phyloP scores from a whole-genome alignment of 2,888 invertebrate genomes.

The Mesorhabditis sp. region DNA sequence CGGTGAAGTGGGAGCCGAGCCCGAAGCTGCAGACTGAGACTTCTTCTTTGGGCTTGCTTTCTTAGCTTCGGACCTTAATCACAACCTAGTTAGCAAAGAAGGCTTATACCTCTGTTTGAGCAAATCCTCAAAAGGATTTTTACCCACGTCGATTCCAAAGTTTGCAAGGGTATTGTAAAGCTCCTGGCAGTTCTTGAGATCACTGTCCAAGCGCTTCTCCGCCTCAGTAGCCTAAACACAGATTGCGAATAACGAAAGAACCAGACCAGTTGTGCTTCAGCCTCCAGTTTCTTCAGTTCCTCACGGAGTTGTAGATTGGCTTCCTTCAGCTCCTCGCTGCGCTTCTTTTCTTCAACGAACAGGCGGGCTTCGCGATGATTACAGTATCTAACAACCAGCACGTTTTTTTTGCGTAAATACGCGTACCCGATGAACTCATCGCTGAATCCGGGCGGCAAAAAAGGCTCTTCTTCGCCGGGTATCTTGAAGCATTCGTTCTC shows the following conservation, averaged over 20 bases:
- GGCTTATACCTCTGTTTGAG: not conserved
- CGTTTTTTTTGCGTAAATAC: not conserved
- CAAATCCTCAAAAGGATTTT: not conserved
- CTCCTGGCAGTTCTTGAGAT: not conserved
- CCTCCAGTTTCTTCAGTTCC: not conserved
- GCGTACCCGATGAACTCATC: constrained; percentile 84
- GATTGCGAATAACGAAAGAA: not conserved
- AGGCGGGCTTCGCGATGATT: not conserved
- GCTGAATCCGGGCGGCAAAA: constrained; percentile 83
- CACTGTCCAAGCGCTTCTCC: not conserved
- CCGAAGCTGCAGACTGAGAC: not conserved
- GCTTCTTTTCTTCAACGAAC: not conserved
- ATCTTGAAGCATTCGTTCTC: constrained; percentile 18
- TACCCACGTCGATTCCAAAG: not conserved
- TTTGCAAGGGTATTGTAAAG: constrained; percentile 3
- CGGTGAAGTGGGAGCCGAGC: constrained; percentile 3
- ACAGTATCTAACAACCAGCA: not conserved
- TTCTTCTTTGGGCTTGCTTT: not conserved
- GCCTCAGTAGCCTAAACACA: not conserved
- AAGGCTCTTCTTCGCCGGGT: constrained; percentile 15
- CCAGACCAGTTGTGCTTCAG: not conserved
- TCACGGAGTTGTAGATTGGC: not conserved
- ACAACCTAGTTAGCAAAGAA: not conserved
- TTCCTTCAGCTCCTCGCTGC: not conserved
- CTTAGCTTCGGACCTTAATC: not conserved